Base-by-base conservation (phyloP, 1,140 invertebrate genomes). In the Drosophila saltans region DNA sequence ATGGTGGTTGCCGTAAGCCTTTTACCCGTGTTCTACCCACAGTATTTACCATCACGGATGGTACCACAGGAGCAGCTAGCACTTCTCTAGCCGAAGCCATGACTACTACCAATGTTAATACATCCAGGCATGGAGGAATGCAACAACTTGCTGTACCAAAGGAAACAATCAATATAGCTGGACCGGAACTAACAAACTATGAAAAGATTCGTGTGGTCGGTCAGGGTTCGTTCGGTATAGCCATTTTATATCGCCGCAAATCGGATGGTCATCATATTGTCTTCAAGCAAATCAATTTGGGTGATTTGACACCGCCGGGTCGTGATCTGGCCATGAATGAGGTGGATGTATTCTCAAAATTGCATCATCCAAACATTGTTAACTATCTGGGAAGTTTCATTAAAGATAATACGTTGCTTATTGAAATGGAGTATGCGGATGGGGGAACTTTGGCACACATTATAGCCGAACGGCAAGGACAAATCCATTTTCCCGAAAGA, bases 341-440 rank as follows among this genome's bases (percentile, higher is more conserved):
- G 92, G 95, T 96, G 48, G 93, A 94, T 81, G 95, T 97, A 1
- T 93, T 97, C 52, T 95, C 95, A 2, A 94, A 95, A 78, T 85
- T 97, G 21, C 94, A 96, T 76, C 96, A 97, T 92, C 95, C 95
- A 4, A 96, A 96, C 86, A 96, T 97, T 57, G 95, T 95, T 11
- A 95, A 95, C 76, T 97, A 97, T 88, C 94, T 95, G 79, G 95
- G 96, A 67, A 96, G 95, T 86, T 97, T 96, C 92, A 95, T 96
- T 90, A 94, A 94, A 86, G 95, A 96, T 83, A 95, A 95, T 3
- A 93, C 95, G 30, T 91, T 97, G 5, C 95, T 96, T 92, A 97
- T 97, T 69, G 95, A 97, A 92, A 97, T 97, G 95, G 96, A 97
- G 89, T 97, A 96, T 91, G 96, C 96, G 16, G 95, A 96, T 91